Evolutionary conservation across 2,797 vertebrate species (phyloP).

Genomic region (Psittacula echo): DNA sequence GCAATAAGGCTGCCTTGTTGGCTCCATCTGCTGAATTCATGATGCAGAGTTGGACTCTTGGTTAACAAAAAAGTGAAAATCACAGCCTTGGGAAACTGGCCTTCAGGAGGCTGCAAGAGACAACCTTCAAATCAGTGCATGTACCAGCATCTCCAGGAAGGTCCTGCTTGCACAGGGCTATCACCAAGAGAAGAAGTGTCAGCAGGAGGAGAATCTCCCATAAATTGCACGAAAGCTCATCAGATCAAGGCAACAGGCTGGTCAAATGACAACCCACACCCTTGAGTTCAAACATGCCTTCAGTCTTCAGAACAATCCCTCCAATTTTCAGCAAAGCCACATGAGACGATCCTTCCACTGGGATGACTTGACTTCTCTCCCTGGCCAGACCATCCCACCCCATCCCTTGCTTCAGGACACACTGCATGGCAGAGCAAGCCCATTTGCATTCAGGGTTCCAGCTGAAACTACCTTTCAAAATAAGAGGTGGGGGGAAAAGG

Average conservation of each 20-base stretch:
- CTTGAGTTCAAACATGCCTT: neutral
- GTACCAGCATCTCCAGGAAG: neutral
- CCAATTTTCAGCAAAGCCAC: neutral
- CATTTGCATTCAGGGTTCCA: neutral
- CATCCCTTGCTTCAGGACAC: neutral
- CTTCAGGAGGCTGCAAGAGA: neutral
- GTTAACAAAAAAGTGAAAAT: neutral
- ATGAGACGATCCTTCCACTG: rapidly evolving
- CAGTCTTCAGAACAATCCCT: neutral
- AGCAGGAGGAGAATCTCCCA: neutral
- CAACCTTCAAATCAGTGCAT: neutral
- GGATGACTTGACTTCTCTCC: neutral
- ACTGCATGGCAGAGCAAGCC: neutral
- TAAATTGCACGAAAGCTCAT: neutral
- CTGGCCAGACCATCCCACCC: rapidly evolving
- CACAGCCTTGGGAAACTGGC: neutral
- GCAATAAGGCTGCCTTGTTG: neutral
- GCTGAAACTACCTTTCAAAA: neutral
- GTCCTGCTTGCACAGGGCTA: neutral
- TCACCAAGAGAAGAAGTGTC: neutral
- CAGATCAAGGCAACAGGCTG: neutral
- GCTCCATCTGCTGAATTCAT: neutral
- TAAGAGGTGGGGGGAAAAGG: neutral
- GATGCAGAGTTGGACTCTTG: neutral
- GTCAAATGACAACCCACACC: neutral